Percentiles rank a stretch among this genome's conserved stretches.
phyloP scores from a whole-genome alignment of 2,888 invertebrate species.

The Ichneumoninae sp. region DNA sequence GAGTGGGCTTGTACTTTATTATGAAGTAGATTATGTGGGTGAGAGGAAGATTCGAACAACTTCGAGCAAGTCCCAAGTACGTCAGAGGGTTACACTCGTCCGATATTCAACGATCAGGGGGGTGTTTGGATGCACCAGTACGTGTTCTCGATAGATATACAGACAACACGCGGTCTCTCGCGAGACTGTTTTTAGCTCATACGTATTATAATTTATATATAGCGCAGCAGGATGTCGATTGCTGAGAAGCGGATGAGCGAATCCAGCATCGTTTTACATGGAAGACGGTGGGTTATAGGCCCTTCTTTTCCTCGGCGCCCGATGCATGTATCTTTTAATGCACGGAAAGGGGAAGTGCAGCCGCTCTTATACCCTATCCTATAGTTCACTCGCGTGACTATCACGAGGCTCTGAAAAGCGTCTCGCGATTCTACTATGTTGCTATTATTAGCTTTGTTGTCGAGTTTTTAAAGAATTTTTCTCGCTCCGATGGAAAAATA shows the following conservation, averaged over 20 bases:
- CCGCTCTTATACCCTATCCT: constrained; percentile 55
- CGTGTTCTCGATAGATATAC: constrained; percentile 5
- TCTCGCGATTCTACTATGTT: constrained; percentile 3
- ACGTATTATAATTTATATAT: constrained; percentile 7
- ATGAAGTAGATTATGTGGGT: neutral
- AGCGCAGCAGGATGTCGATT: constrained; percentile 55
- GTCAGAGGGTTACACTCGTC: neutral
- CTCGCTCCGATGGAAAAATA: neutral
- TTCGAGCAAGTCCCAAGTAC: neutral
- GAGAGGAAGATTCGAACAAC: neutral
- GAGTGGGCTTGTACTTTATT: too few species aligned
- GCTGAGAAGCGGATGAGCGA: neutral
- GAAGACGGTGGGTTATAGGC: neutral
- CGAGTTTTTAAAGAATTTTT: constrained; percentile 3
- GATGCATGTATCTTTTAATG: neutral
- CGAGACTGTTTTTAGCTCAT: constrained; percentile 61
- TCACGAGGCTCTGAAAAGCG: constrained; percentile 43
- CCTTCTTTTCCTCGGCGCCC: neutral
- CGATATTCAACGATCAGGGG: constrained; percentile 1
- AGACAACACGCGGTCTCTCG: constrained; percentile 44
- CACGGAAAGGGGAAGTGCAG: constrained; percentile 16
- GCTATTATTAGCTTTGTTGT: constrained; percentile 22
- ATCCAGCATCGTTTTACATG: neutral
- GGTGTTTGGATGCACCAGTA: neutral
- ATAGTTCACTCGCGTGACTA: constrained; percentile 70